phyloP scores from a whole-genome alignment of 2,797 vertebrate species.

The Pelobates cultripes region DNA sequence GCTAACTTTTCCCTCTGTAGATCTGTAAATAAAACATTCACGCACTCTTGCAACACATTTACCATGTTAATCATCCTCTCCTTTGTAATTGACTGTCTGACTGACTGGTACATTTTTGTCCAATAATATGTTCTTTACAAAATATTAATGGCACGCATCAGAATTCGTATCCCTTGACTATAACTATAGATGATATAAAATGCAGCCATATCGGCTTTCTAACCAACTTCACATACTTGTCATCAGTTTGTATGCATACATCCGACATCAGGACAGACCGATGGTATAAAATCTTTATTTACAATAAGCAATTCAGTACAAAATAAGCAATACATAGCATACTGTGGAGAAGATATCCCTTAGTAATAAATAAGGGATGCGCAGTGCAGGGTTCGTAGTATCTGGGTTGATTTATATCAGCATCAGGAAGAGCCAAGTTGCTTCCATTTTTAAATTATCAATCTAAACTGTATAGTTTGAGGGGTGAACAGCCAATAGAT shows the following conservation, averaged over 20 bases:
- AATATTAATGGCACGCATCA: neutral
- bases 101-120: neutral
- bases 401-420: neutral
- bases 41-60: too few species aligned
- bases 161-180: neutral
- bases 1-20: too few species aligned
- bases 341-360: neutral
- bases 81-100: too few species aligned
- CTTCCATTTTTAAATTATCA: neutral
- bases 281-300: slow-evolving; percentile 42
- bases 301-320: slow-evolving; percentile 31
- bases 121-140: neutral
- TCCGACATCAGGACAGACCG: neutral
- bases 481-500: neutral
- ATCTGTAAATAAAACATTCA: too few species aligned
- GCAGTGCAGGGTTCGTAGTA: neutral
- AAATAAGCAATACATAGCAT: slow-evolving; percentile 26
- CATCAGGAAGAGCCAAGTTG: neutral
- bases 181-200: neutral
- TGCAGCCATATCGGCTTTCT: neutral
- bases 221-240: neutral
- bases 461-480: too few species aligned
- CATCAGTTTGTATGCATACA: neutral
- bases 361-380: neutral
- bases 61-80: too few species aligned